phyloP scores from a whole-genome alignment of 2,113 vertebrate species.

The Ia io region DNA sequence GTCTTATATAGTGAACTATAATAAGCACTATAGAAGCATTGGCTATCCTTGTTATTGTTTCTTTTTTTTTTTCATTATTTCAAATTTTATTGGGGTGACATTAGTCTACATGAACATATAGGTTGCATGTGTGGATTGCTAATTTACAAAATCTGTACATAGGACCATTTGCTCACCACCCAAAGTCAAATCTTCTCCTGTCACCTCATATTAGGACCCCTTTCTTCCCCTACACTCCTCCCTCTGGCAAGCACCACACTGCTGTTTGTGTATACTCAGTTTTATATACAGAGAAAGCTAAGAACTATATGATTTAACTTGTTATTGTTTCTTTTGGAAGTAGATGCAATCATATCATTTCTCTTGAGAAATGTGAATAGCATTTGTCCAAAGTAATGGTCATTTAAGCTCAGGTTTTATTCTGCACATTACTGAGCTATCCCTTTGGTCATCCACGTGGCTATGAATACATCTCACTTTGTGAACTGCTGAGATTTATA shows the following conservation, averaged over 20 bases:
- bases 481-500: neutral
- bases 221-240: too few species aligned
- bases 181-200: too few species aligned
- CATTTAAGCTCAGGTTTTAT: neutral
- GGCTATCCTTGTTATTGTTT: neutral
- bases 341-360: neutral
- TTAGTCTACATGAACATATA: too few species aligned
- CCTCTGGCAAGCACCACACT: too few species aligned
- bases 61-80: neutral
- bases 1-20: neutral
- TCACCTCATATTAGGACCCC: too few species aligned
- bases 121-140: too few species aligned
- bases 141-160: too few species aligned
- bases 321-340: neutral
- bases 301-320: too few species aligned
- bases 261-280: too few species aligned
- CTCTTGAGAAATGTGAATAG: neutral
- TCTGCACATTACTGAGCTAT: neutral
- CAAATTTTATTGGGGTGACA: too few species aligned
- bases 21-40: neutral
- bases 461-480: neutral
- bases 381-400: neutral
- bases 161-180: too few species aligned
- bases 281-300: too few species aligned
- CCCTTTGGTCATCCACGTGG: neutral